Base-by-base conservation (phyloP, 1,140 invertebrate genomes). In the Atta colombica region DNA sequence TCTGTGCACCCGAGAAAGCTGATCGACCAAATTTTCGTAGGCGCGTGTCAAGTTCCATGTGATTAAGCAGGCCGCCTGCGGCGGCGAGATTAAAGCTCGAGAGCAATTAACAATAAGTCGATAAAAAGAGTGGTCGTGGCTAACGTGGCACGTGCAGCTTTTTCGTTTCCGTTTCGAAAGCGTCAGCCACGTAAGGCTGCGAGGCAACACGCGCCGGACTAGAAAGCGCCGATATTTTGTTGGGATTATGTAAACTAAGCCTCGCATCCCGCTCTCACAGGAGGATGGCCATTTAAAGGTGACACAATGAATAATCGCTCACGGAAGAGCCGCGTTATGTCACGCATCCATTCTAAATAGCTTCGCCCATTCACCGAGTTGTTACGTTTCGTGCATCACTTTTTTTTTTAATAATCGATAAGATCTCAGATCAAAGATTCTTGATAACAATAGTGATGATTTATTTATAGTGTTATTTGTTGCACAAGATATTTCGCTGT, bases 251-350 rank as follows among this genome's bases (percentile, higher is more conserved):
- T 84, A 84, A 84, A 82, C 58, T 16, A 14, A 25, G 25, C 28
- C 65, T 7, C 49, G 49, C 77, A 14, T 28, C 3, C n/a, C 18
- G 25, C 8, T 39, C 78, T n/a, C 51, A 31, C 35, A 35, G 35
- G 25, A 58, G 53, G 39, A 84, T 75, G 39, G 39, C 61, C 55
- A 61, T 75, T 75, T 75, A 84, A 84, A 84, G 80, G 80, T 75
- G 80, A 84, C 55, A 69, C 69, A 69, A 72, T 84, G 55, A 75
- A 82, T 82, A 74, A 84, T 84, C 69, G 69, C 35, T 35, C 55
- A 28, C 55, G 80, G 69, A 84, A 84, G 28, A 63, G 28, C 1
- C 3, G 25, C 3, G 25, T 84, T 84, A 75, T 35, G 80, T 84
- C 80, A 84, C 55, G 39, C 55, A 35, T n/a, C 25, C 3, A 60